Evolutionary conservation across 2,888 invertebrate species (phyloP).

Genomic region (Amiota mariae): DNA sequence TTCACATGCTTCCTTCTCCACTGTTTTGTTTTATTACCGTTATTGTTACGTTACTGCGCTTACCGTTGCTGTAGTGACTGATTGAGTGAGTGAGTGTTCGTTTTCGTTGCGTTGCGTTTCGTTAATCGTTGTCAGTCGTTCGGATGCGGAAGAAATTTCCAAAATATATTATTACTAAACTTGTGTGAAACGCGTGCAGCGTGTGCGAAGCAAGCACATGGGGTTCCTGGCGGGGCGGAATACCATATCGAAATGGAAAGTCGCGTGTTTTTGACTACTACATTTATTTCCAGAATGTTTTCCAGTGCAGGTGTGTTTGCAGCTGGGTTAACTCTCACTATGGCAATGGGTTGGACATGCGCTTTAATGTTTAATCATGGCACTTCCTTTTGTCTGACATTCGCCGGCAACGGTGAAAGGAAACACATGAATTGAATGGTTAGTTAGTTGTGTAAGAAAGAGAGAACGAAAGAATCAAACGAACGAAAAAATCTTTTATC

Average conservation of each 20-base stretch:
- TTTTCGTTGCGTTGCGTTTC: too few species aligned
- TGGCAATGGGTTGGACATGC: constrained; percentile 44
- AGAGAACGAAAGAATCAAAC: background rate
- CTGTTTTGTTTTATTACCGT: background rate
- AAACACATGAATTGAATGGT: background rate
- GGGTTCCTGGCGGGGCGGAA: constrained; percentile 15
- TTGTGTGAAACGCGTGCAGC: constrained; percentile 29
- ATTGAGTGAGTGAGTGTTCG: too few species aligned
- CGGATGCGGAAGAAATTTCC: constrained; percentile 12
- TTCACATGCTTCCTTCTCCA: background rate
- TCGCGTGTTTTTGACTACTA: constrained; percentile 45
- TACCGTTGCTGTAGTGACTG: constrained; percentile 1
- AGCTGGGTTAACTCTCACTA: constrained; percentile 16
- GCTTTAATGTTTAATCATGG: constrained; percentile 12
- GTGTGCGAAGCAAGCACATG: constrained; percentile 17
- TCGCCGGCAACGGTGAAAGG: constrained; percentile 1
- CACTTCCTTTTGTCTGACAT: background rate
- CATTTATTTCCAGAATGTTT: constrained; percentile 36
- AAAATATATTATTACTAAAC: constrained; percentile 1
- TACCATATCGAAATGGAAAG: background rate
- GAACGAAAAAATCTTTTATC: background rate
- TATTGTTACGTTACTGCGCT: background rate
- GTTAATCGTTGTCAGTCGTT: background rate
- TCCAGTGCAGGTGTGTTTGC: constrained; percentile 46
- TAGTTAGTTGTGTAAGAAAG: background rate